These are phyloP conservation scores for Eulimnadia texana DNA, from an alignment of 1,140 invertebrate species.

Conservation along the genomic window DNA sequence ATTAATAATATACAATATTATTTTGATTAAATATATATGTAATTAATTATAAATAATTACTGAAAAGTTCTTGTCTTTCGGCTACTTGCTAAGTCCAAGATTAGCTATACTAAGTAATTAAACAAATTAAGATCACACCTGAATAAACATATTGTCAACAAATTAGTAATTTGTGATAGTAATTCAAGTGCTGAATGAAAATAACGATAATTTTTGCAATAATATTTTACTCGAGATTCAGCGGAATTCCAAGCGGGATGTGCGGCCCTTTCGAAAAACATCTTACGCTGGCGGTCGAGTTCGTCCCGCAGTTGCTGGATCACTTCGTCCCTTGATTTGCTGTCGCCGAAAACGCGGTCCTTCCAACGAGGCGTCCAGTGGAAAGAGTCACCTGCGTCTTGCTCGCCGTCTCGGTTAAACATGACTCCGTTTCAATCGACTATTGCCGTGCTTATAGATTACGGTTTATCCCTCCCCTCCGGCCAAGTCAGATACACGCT, in stretches of 20 bases:
- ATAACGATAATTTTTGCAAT: no score
- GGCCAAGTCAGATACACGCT: no score
- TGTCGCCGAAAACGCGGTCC: background rate
- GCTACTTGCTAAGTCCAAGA: no score
- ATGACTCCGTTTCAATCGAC: background rate
- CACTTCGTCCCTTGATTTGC: conserved; percentile 4
- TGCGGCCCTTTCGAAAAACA: conserved; percentile 9
- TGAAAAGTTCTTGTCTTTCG: no score
- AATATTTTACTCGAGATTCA: background rate
- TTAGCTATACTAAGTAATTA: no score
- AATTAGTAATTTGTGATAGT: background rate
- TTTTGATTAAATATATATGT: no score
- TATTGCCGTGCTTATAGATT: background rate
- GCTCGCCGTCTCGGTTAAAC: background rate
- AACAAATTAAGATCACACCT: no score
- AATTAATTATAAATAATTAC: no score
- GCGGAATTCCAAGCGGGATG: background rate
- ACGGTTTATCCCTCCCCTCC: no score
- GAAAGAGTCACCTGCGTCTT: background rate
- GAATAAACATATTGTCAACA: no score
- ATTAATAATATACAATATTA: background rate
- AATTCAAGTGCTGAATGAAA: no score
- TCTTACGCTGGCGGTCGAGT: conserved; percentile 1
- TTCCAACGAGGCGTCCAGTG: background rate
- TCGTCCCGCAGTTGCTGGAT: conserved; percentile 7